A percentile compares a stretch with the other conserved stretches of the same genome.
Conservation (phyloP, 2,888 invertebrate genomes). For the Lasius platythorax region DNA sequence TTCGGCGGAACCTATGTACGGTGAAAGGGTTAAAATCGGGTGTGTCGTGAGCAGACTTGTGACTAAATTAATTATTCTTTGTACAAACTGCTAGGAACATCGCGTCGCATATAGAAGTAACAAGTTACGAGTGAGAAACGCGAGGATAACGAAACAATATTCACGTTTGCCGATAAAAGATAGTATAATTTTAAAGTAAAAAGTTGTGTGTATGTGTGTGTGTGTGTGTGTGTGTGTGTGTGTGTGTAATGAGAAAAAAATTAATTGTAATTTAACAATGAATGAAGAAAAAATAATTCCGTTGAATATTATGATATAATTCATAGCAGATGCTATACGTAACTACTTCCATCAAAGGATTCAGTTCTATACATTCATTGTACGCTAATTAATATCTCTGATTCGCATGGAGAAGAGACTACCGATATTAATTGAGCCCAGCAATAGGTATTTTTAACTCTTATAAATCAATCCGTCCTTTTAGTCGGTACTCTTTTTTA, state of each 20-base stretch:
- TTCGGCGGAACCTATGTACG: conserved; percentile 43
- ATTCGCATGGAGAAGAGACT: background rate
- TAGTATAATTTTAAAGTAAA: background rate
- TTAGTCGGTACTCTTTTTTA: background rate
- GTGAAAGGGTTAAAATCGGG: conserved; percentile 50
- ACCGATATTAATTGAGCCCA: conserved; percentile 29
- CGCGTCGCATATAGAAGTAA: background rate
- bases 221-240: background rate
- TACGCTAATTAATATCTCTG: conserved; percentile 40
- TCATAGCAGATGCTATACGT: background rate
- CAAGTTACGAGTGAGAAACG: background rate
- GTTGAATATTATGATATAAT: background rate
- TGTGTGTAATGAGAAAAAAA: background rate
- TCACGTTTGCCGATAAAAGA: background rate
- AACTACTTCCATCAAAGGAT: conserved; percentile 25
- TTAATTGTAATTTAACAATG: conserved; percentile 17
- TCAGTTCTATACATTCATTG: conserved; percentile 12
- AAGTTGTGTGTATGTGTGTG: background rate
- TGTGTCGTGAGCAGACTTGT: conserved; percentile 43
- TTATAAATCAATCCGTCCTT: conserved; percentile 31
- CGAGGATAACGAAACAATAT: background rate
- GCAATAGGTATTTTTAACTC: conserved; percentile 24
- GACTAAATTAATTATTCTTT: conserved; percentile 56
- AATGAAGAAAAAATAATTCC: background rate
- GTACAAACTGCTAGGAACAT: conserved; percentile 41